Evolutionary conservation across 2,113 vertebrate genomes (phyloP).

Genomic region (Pseudorasbora parva): DNA sequence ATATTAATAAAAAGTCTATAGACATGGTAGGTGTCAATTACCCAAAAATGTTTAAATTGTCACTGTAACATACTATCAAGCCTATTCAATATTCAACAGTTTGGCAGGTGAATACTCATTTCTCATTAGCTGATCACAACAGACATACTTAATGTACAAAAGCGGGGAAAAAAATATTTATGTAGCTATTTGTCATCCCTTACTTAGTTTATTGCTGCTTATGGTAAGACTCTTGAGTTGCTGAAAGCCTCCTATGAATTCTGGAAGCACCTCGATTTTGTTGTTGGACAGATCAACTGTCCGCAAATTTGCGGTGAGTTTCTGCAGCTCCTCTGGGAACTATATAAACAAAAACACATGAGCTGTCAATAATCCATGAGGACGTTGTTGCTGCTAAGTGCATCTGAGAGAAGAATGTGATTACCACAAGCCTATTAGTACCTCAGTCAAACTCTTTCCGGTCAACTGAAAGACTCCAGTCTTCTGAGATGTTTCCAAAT

Average conservation of each 20-base stretch:
- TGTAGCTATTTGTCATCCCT: too few species aligned
- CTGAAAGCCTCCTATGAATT: constrained; percentile 85
- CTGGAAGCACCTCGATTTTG: constrained; percentile 88
- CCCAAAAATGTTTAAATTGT: not conserved
- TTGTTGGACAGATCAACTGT: constrained; percentile 93
- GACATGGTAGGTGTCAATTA: not conserved
- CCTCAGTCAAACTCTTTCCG: constrained; percentile 90
- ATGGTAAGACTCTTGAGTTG: constrained; percentile 90
- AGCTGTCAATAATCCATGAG: not conserved
- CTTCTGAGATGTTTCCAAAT: constrained; percentile 97
- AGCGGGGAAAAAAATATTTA: too few species aligned
- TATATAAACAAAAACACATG: constrained; percentile 58
- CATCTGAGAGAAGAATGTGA: not conserved
- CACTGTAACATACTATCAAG: too few species aligned
- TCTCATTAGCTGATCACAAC: not conserved
- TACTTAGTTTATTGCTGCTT: constrained; percentile 91
- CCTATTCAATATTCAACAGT: not conserved
- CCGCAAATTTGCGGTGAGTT: constrained; percentile 86
- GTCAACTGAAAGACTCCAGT: constrained; percentile 97
- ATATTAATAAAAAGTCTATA: too few species aligned
- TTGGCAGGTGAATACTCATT: not conserved
- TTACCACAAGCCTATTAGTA: constrained; percentile 61
- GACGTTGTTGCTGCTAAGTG: not conserved
- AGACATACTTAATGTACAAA: not conserved
- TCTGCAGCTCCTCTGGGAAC: constrained; percentile 96